A percentile compares a stretch with the other conserved stretches of the same genome.
Evolutionary conservation across 2,113 vertebrate species (phyloP).

Genomic region (Hippolais icterina): DNA sequence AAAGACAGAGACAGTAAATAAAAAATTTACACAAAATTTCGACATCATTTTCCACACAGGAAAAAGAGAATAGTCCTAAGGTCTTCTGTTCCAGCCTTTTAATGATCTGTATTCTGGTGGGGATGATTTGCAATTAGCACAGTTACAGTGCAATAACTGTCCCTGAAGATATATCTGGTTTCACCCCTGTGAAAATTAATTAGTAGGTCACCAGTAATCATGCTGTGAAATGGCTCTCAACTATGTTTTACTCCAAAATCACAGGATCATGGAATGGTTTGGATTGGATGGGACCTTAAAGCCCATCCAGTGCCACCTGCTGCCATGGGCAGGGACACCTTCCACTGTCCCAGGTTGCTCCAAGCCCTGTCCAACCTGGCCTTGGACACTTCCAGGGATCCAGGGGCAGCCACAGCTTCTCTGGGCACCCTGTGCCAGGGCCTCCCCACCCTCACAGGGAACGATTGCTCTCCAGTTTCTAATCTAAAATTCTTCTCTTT

Average conservation of each 20-base stretch:
- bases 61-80: background rate
- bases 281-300: background rate
- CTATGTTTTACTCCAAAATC: background rate
- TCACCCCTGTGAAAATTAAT: background rate
- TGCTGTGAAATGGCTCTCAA: background rate
- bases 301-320: fast-evolving
- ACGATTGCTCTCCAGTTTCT: background rate
- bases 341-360: fast-evolving
- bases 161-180: background rate
- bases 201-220: background rate
- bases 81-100: background rate
- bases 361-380: fast-evolving
- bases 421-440: background rate
- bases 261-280: background rate
- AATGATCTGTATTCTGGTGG: background rate
- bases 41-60: background rate
- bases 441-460: background rate
- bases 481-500: background rate
- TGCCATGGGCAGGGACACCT: background rate
- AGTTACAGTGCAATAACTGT: background rate
- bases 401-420: background rate
- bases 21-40: background rate
- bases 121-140: background rate
- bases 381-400: background rate
- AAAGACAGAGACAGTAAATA: background rate